These are phyloP conservation scores for Melanotaenia boesemani DNA, from an alignment of 2,797 vertebrate genomes.

Conservation along the genomic window DNA sequence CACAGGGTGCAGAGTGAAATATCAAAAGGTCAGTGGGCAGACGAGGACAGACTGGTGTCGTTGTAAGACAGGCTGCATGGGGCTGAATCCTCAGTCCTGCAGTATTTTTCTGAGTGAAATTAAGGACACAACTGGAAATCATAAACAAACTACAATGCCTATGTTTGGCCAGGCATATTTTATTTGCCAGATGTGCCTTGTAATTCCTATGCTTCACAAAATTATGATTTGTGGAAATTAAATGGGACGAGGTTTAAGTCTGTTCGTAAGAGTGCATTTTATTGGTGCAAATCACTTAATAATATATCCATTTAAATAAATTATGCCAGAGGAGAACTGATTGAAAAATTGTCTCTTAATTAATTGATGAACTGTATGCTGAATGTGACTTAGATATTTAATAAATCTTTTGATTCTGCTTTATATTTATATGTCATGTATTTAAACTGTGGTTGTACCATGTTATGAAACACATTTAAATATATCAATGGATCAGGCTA, in stretches of 20 bases:
- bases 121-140: slow-evolving; percentile 47
- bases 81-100: slow-evolving; percentile 56
- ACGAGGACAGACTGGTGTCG: slow-evolving; percentile 56
- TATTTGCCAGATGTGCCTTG: slow-evolving; percentile 62
- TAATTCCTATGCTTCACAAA: slow-evolving; percentile 42
- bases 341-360: slow-evolving; percentile 30
- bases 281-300: slow-evolving; percentile 48
- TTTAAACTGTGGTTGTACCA: slow-evolving; percentile 17
- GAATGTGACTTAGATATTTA: slow-evolving; percentile 33
- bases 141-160: slow-evolving; percentile 50
- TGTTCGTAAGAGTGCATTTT: slow-evolving; percentile 44
- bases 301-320: slow-evolving; percentile 51
- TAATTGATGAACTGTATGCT: slow-evolving; percentile 38
- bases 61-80: slow-evolving; percentile 50
- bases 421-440: slow-evolving; percentile 20
- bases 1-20: slow-evolving; percentile 60
- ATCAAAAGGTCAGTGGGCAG: slow-evolving; percentile 75
- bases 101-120: slow-evolving; percentile 62
- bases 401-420: slow-evolving; percentile 30
- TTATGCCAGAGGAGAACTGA: slow-evolving; percentile 35
- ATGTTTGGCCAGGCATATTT: slow-evolving; percentile 61
- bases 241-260: slow-evolving; percentile 51
- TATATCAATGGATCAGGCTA: background rate
- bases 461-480: slow-evolving; percentile 36
- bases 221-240: slow-evolving; percentile 47